Percentiles rank a stretch among this genome's conserved stretches.
Conservation (phyloP, 2,113 vertebrate genomes). For the Axis porcinus region DNA sequence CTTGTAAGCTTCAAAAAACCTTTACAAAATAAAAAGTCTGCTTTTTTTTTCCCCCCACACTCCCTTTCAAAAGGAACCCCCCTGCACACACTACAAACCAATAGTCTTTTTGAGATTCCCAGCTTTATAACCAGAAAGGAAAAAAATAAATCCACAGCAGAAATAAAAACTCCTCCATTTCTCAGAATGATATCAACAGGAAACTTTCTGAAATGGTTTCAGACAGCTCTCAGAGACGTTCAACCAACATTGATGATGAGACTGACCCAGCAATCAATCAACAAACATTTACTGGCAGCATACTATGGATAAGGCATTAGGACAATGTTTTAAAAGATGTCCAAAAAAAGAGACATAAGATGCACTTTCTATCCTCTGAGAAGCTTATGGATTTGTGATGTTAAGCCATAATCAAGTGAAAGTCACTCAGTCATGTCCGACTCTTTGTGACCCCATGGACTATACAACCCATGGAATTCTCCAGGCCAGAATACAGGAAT, state of each 20-base stretch:
- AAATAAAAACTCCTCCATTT: constrained; percentile 39
- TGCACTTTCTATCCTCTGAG: not conserved
- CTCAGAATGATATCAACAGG: not conserved
- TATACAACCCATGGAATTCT: not conserved
- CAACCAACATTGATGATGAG: not conserved
- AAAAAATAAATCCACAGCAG: constrained; percentile 23
- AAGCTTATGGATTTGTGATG: not conserved
- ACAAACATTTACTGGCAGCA: not conserved
- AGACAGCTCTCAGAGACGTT: not conserved
- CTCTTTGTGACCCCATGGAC: not conserved
- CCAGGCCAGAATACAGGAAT: not conserved
- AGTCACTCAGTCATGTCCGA: not conserved
- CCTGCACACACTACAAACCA: not conserved
- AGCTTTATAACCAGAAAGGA: constrained; percentile 32
- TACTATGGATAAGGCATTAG: not conserved
- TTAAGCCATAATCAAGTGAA: not conserved
- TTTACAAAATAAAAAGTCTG: constrained; percentile 58
- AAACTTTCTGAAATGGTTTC: not conserved
- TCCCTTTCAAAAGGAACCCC: constrained; percentile 27
- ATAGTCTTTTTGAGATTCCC: not conserved
- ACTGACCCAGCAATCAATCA: not conserved
- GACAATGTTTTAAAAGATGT: not conserved
- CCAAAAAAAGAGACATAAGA: not conserved
- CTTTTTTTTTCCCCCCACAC: constrained; percentile 32
- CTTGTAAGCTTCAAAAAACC: constrained; percentile 51